Base-by-base conservation (phyloP, 2,113 vertebrate species). In the Pseudolaguvia tuberculata region DNA sequence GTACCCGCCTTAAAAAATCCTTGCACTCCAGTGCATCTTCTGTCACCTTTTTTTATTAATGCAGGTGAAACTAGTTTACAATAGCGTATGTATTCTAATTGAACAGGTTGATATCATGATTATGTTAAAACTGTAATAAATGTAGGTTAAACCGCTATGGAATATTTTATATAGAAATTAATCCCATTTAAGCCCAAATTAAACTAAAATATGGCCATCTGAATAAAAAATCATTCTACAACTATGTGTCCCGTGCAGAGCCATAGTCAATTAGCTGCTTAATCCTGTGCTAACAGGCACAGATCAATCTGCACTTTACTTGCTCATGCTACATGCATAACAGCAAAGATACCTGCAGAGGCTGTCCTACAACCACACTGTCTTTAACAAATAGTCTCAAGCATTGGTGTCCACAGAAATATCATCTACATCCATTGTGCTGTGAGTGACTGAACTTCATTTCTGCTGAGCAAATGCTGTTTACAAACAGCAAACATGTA, bases 1-100 rank as follows among this genome's bases (percentile, higher is more conserved):
- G 35, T 63, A 35, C 27, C 69, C 71, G 56, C 72, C 78, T n/a
- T 14, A 18, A 63, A 27, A 61, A 76, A 81, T 55, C 25, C 59
- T 51, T 61, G 57, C 79, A 52, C 61, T 15, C 35, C 3, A 45
- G 10, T 45, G 29, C 31, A 62, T 18, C 59, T 39, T 17, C 11
- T 62, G 29, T 62, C 31, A 62, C 31, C 11, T 39, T 62, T 17
- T 62, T 62, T 7, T 9, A 8, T 31, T 31, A 62, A 17, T 31
- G 50, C 13, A 35, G 58, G 27, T 63, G 1, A 63, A 18, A 63
- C 8, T 31, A 31, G 39, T 63, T 42, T 15, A 42, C 31, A 63
- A 45, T 45, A 55, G n/a, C 50, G 20, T 52, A 52, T 6, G 5
- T 1, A 1, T 52, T 18, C 50, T 52, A 1, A 52, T 8, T 20